Base-by-base conservation (phyloP, 2,888 invertebrate genomes). In the Epiperipatus broadwayi region DNA sequence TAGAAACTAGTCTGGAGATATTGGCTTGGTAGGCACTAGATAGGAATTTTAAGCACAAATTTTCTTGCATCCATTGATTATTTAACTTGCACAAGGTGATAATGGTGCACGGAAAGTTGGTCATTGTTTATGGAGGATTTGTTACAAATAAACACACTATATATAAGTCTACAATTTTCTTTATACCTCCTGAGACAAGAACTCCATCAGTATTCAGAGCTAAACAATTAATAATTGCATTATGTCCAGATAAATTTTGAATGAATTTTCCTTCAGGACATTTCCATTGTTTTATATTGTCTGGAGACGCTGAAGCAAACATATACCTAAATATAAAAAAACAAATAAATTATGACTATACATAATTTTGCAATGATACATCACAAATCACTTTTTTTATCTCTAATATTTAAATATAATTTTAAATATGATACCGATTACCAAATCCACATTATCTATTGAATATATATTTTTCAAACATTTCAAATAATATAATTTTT, bases 241-340 rank as follows among this genome's bases (percentile, higher is more conserved):
- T 95, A 58, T 97, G 97, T 0, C 95, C 95, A 0, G 84, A 77
- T 40, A 97, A 65, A 58, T 93, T 95, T 56, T 95, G 95, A 39
- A 95, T 77, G 55, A 97, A 97, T 55, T 83, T 81, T 2, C 95
- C 89, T 50, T 95, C 87, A 0, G 93, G 95, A 53, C 91, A 91
- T 57, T 81, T 84, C 97, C 97, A 97, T 56, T 95, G 91, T 56
- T 97, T 97, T 46, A 99, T 85, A 56, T 97, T 95, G 57, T 97
- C 95, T 0, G 97, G 91, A 0, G 93, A 91, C 0, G 85, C 97
- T 0, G 91, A 91, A 0, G 85, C 95, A 61, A 99, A 95, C 68
- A 89, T 89, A 59, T 93, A 73, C 44, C 70, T 70, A 49, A 27
- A 30, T 29, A 15, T 8, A 29, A 19, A 39, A 25, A 16, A 53